Evolutionary conservation across 1,140 invertebrate species (phyloP), one percentile per base, ranked within the genome.

Genomic region (Formica exsecta): DNA sequence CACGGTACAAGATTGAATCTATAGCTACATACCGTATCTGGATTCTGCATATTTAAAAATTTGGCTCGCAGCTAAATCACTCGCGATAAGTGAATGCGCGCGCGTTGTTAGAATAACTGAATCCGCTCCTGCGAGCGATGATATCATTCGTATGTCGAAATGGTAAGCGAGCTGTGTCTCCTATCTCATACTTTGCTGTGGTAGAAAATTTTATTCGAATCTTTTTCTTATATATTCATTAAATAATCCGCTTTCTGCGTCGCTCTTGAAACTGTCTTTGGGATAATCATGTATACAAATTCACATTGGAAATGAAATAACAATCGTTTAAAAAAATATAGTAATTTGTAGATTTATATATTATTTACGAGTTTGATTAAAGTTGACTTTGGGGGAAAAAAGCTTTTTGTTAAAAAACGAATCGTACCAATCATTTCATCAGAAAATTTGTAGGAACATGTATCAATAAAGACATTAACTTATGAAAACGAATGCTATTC

Each of bases 111-210:
- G 70, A 89, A 87, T 90, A 89, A 90, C 88, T 81, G 89, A 86
- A 79, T 90, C 88, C 71, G 86, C 83, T 86, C 68, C 86, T 90
- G 89, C 68, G 74, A 66, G 76, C 89, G 89, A 90, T 91, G 89
- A 91, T 91, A 91, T 91, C 89, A 91, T 79, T 86, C 86, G 83
- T 77, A 64, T 91, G 89, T 91, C 89, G 89, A 91, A 90, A 91
- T 79, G 71, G 65, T 68, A 80, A 68, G 80, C 86, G 88, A 73
- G 77, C 74, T 89, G 51, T 89, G 66, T 73, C 79, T 81, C 68
- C 79, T 81, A 73, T 81, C 88, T 89, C 73, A 73, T 70, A n/a
- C 76, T 66, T 70, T 54, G 66, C 22, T 22, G 41, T 48, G n/a
- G 61, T 65, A 77, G 79, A 85, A 71, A 57, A 77, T 87, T 71